Conservation (phyloP, 1,140 invertebrate genomes). For the Bathynomus jamesi region DNA sequence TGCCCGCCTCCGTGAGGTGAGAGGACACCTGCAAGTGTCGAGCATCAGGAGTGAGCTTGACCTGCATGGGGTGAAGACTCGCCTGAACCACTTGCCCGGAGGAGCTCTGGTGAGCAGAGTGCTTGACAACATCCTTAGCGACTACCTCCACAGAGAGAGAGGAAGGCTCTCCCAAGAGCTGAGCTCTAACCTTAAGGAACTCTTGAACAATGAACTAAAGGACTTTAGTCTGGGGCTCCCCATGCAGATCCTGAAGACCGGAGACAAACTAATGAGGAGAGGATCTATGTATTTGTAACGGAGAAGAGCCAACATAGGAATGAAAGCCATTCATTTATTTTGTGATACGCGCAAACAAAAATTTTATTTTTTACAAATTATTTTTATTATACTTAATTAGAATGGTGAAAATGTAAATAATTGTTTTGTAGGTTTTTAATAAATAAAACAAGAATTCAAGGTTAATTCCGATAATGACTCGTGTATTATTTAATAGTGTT, state of each 20-base stretch:
- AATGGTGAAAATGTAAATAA: no score
- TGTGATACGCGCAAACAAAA: no score
- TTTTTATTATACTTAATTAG: no score
- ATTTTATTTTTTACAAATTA: no score
- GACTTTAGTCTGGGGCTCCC: neutral
- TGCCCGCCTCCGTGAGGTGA: neutral
- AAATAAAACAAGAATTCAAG: no score
- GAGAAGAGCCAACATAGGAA: no score
- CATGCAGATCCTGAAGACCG: neutral
- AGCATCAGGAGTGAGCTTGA: neutral
- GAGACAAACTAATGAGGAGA: neutral
- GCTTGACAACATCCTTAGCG: neutral
- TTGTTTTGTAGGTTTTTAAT: no score
- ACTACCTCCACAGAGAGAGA: neutral
- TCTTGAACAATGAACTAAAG: neutral
- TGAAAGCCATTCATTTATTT: no score
- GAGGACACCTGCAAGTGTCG: neutral
- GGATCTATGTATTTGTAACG: neutral
- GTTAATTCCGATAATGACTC: no score
- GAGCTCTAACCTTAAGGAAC: neutral
- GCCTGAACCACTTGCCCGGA: neutral
- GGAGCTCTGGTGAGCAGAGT: neutral
- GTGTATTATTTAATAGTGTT: no score
- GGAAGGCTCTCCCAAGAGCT: neutral
- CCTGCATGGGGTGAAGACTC: neutral